Conservation (phyloP, 1,140 invertebrate species). For the Epicauta chinensis region DNA sequence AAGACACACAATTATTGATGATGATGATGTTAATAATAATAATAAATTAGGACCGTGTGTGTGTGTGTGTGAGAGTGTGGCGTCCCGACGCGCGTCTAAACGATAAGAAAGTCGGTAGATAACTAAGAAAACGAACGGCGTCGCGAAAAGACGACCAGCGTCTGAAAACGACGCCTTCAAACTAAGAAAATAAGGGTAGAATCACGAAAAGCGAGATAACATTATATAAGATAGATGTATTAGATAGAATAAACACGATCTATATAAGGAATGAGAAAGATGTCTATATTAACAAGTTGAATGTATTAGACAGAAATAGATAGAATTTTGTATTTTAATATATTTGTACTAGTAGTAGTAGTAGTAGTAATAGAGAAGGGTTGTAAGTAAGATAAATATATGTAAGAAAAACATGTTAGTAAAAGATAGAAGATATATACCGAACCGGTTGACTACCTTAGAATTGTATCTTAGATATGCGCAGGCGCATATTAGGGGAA, state of each 20-base stretch:
- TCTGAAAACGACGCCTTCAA: constrained; percentile 41
- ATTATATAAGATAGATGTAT: constrained; percentile 32
- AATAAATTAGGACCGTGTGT: no score
- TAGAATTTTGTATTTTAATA: neutral
- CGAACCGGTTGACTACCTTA: constrained; percentile 34
- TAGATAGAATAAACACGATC: constrained; percentile 27
- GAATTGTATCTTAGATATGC: constrained; percentile 39
- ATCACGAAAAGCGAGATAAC: constrained; percentile 29
- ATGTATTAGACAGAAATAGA: constrained; percentile 28
- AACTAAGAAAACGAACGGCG: constrained; percentile 42
- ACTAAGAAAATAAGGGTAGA: constrained; percentile 42
- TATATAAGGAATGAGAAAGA: constrained; percentile 31
- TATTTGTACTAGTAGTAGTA: no score
- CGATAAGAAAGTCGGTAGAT: constrained; percentile 35
- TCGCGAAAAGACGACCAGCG: constrained; percentile 40
- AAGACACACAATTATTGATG: constrained; percentile 25
- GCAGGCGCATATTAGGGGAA: constrained; percentile 30
- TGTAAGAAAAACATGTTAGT: constrained; percentile 30
- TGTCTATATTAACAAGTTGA: constrained; percentile 27
- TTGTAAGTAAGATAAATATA: constrained; percentile 28
- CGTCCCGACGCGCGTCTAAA: constrained; percentile 28
- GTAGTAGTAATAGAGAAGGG: constrained; percentile 34
- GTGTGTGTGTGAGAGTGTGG: no score
- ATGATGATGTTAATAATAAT: neutral
- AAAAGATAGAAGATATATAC: constrained; percentile 26